Percentiles rank a stretch among this genome's conserved stretches.
phyloP scores from a whole-genome alignment of 1,140 invertebrate genomes.

The Bombus fervidus region DNA sequence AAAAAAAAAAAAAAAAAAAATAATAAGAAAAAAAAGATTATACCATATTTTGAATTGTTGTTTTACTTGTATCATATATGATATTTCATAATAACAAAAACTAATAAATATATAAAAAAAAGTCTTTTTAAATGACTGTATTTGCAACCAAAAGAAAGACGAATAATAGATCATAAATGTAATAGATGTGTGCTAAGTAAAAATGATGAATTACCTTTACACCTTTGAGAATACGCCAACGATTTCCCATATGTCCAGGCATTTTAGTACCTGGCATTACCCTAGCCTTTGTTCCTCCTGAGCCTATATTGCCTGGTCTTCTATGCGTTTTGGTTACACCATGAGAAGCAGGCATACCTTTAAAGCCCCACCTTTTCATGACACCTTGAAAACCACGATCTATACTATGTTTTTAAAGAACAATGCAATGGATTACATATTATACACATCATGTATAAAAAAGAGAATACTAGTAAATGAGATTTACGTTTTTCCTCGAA shows the following conservation, averaged over 20 bases:
- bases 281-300: conserved; percentile 90
- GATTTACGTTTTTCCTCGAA: conserved; percentile 95
- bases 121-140: background rate
- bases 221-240: conserved; percentile 88
- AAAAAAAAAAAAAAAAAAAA: background rate
- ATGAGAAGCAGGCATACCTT: conserved; percentile 95
- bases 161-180: background rate
- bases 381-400: conserved; percentile 99
- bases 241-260: conserved; percentile 98
- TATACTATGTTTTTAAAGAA: conserved; percentile 84
- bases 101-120: background rate
- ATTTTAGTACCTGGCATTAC: conserved; percentile 98
- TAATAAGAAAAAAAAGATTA: conserved; percentile 27
- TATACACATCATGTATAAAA: background rate
- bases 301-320: conserved; percentile 94
- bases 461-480: conserved; percentile 12
- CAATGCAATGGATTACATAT: background rate
- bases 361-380: conserved; percentile 97
- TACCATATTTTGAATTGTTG: background rate
- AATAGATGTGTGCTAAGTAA: background rate
- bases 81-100: background rate
- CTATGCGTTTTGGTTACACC: conserved; percentile 98
- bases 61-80: background rate
- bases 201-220: conserved; percentile 83
- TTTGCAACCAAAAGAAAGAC: background rate